A percentile compares a stretch with the other conserved stretches of the same genome.
These are phyloP conservation scores for Drosophila monieri DNA, from an alignment of 2,888 invertebrate genomes.

Conservation along the genomic window DNA sequence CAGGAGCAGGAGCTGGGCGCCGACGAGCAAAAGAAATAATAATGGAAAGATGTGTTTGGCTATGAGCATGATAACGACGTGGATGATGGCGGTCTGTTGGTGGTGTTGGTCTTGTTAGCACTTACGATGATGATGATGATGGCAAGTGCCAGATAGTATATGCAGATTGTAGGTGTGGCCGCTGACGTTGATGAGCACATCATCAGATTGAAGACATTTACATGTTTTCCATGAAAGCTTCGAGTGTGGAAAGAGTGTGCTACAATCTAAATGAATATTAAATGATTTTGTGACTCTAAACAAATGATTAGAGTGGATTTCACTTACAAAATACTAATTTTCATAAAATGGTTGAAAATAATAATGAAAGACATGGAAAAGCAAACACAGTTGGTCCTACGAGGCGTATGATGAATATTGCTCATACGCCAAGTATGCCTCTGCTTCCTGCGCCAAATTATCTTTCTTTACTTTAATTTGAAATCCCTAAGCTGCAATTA, in stretches of 20 bases:
- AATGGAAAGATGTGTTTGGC: constrained; percentile 51
- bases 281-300: neutral
- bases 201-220: constrained; percentile 26
- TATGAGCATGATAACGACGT: constrained; percentile 31
- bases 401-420: constrained; percentile 5
- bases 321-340: neutral
- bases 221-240: constrained; percentile 25
- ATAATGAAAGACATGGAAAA: neutral
- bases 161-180: constrained; percentile 32
- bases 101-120: constrained; percentile 42
- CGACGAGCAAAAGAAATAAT: constrained; percentile 35
- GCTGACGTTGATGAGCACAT: constrained; percentile 35
- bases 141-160: constrained; percentile 41
- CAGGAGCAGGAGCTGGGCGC: neutral
- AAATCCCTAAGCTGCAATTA: neutral
- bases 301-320: neutral
- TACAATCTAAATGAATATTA: neutral
- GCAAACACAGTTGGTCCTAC: too few species aligned
- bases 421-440: neutral
- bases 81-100: constrained; percentile 25
- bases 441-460: neutral
- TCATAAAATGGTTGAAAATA: neutral
- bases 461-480: neutral
- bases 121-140: constrained; percentile 48
- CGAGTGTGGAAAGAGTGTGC: neutral